A percentile compares a stretch with the other conserved stretches of the same genome.
Evolutionary conservation across 2,888 invertebrate species (phyloP).

Genomic region (Drosophila eohydei): DNA sequence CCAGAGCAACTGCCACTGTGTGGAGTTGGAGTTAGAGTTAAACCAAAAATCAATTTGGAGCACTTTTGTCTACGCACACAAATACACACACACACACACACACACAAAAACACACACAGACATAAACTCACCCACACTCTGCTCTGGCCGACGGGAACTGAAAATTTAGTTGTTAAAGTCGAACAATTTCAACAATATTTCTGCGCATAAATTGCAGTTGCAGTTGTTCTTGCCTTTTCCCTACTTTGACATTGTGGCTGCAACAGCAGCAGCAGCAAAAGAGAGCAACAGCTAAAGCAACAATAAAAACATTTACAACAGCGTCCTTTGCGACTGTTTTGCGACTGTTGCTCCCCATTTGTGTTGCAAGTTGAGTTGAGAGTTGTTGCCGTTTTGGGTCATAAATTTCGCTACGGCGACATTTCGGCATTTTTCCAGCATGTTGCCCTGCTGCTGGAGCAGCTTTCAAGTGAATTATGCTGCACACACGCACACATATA

Average conservation of each 20-base stretch:
- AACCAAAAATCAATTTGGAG: slow-evolving; percentile 76
- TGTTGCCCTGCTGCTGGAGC: slow-evolving; percentile 53
- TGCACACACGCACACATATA: slow-evolving; percentile 1
- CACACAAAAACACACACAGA: slow-evolving; percentile 10
- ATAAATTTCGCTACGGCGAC: slow-evolving; percentile 77
- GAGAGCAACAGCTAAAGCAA: slow-evolving; percentile 7
- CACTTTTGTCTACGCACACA: slow-evolving; percentile 53
- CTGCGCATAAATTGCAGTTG: slow-evolving; percentile 75
- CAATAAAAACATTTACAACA: slow-evolving; percentile 39
- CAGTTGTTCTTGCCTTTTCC: slow-evolving; percentile 28
- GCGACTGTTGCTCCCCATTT: slow-evolving; percentile 68
- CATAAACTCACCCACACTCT: slow-evolving; percentile 11
- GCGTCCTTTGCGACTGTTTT: slow-evolving; percentile 57
- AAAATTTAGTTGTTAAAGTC: slow-evolving; percentile 82
- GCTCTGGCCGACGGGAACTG: slow-evolving; percentile 26
- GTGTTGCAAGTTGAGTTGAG: slow-evolving; percentile 37
- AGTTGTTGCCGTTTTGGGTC: slow-evolving; percentile 69
- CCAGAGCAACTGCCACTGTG: slow-evolving; percentile 38
- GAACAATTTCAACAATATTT: slow-evolving; percentile 79
- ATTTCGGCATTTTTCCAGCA: slow-evolving; percentile 78
- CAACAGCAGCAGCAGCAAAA: slow-evolving; percentile 26
- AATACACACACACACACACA: slow-evolving; percentile 5
- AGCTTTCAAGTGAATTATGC: slow-evolving; percentile 47
- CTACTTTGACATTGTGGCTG: slow-evolving; percentile 67
- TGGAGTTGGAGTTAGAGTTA: slow-evolving; percentile 8